Conservation (phyloP, 2,797 vertebrate genomes). For the Pelodytes ibericus region DNA sequence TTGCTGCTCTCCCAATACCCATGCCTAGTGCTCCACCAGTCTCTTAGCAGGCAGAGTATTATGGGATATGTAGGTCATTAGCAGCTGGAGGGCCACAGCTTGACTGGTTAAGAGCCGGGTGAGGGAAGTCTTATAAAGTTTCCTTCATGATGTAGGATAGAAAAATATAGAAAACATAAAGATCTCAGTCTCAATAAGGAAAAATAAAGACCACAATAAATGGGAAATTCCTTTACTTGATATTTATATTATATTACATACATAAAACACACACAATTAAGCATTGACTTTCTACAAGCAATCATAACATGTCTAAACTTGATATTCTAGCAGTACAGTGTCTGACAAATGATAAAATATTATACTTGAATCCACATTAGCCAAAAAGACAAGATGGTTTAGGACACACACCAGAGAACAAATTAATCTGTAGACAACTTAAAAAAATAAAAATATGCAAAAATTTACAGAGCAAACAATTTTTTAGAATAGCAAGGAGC, state of each 20-base stretch:
- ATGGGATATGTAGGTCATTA: too few species aligned
- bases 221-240: background rate
- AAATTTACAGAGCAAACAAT: too few species aligned
- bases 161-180: too few species aligned
- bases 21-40: too few species aligned
- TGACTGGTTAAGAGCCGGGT: too few species aligned
- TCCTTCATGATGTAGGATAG: too few species aligned
- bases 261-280: background rate
- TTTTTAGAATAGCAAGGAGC: too few species aligned
- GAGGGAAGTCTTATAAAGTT: too few species aligned
- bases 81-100: too few species aligned
- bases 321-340: background rate
- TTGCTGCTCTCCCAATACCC: too few species aligned
- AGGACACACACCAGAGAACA: background rate
- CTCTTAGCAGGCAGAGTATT: too few species aligned
- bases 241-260: background rate
- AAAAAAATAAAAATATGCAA: background rate
- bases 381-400: background rate
- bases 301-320: background rate
- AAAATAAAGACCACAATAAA: background rate
- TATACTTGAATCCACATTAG: background rate
- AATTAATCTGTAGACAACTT: background rate
- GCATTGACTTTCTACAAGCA: background rate
- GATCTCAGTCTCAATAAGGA: too few species aligned
- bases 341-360: background rate